Evolutionary conservation across 2,113 vertebrate species (phyloP), one percentile per base, ranked within the genome.

Genomic region (Parus major): DNA sequence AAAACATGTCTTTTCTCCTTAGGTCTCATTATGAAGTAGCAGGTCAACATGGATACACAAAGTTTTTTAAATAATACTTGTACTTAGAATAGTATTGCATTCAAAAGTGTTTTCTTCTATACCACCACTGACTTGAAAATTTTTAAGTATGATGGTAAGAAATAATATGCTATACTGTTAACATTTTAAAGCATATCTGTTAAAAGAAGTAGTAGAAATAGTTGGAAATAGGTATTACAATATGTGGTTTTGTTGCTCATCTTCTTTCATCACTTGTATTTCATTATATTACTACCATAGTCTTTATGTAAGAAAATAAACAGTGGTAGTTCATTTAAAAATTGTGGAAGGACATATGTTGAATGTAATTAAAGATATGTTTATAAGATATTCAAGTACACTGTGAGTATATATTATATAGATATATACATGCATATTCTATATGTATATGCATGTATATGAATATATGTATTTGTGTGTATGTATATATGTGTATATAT

Each of bases 381-480:
- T 82, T 88, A 61, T 47, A 88, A 77, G 31, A 35, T 57, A 77
- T 12, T 80, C 25, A 39, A 6, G n/a, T 83, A 4, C 73, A 61
- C 64, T 3, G 1, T 55, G 35, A 69, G 27, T 15, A 28, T 31
- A 23, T 53, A 14, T 13, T 41, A 8, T 23, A 24, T n/a, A 3
- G 49, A 29, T n/a, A 36, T 49, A 8, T 57, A 25, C 11, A 42
- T 29, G 29, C 24, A 35, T 73, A 5, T 23, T 9, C 25, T 31
- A 27, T 11, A 15, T 12, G 7, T 39, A 16, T 22, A 4, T 16
- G 12, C 12, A 35, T 33, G 23, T 23, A 36, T 46, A 17, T 63
- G 16, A 20, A 11, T 19, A 24, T 31, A 17, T 47, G 3, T 63
- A 3, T 39, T 0, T 47, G 4, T 57, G 0, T 15, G 25, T n/a